Evolutionary conservation across 2,113 vertebrate species (phyloP), one percentile per base, ranked within the genome.

Genomic region (Nibea albiflora): DNA sequence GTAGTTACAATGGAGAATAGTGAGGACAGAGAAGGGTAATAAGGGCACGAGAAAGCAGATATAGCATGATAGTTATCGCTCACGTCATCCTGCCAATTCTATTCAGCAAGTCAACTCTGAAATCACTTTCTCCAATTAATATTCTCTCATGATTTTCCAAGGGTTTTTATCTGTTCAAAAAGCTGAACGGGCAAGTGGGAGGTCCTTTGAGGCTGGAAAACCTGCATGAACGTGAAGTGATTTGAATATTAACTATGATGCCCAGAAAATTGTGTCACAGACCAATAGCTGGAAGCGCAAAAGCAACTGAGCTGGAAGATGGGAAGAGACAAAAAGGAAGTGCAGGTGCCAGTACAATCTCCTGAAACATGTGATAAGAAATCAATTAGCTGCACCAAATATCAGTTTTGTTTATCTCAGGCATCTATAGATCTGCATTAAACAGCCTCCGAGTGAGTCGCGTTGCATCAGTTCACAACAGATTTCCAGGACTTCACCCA

Each of bases 201-300:
- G 63, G 83, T 69, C 85, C 73, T 87, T 26, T 81, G 88, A 88
- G 64, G 76, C 53, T 78, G 44, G 67, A 74, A 84, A 79, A 15
- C 58, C 22, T 12, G 56, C 73, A 76, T 80, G 71, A 73, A 87
- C 85, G 86, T 76, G 31, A 84, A 72, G 1, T 80, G 64, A 90
- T 88, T 65, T 91, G 78, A 94, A 93, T 90, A 83, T 85, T 79
- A 94, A 88, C 66, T 42, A 63, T 62, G 62, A 76, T 62, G 53
- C 46, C 52, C 39, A 76, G 62, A 66, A 86, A 89, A 64, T 24
- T 77, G 63, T 22, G 50, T 85, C 42, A 31, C 14, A 46, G 57
- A 28, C 80, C 61, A 62, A 74, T 11, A 60, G 72, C 52, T 71
- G 73, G 56, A 80, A 79, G 73, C 57, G 2, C 11, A 49, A 81